Evolutionary conservation across 2,797 vertebrate genomes (phyloP).

Genomic region (Spinibarbus caldwelli): DNA sequence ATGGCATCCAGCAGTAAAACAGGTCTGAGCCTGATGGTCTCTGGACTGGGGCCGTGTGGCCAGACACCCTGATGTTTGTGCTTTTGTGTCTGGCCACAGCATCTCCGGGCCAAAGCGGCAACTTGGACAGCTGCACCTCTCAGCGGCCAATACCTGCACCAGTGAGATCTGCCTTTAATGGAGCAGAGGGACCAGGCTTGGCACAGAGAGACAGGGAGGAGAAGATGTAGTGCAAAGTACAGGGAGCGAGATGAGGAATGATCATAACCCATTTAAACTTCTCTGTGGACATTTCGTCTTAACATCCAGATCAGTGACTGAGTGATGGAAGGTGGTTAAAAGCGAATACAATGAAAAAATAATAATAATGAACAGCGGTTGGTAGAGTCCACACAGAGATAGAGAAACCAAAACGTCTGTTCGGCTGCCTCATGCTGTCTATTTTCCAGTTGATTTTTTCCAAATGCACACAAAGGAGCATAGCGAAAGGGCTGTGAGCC

Average conservation of each 20-base stretch:
- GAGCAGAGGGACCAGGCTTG: slow-evolving; percentile 30
- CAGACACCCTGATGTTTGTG: slow-evolving; percentile 39
- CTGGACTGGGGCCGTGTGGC: slow-evolving; percentile 39
- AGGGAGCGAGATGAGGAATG: slow-evolving; percentile 35
- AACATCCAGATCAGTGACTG: slow-evolving; percentile 73
- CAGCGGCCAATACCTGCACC: slow-evolving; percentile 41
- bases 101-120: slow-evolving; percentile 15
- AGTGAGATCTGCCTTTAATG: slow-evolving; percentile 62
- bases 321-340: slow-evolving; percentile 62
- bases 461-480: slow-evolving; percentile 73
- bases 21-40: slow-evolving; percentile 37
- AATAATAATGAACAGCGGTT: slow-evolving; percentile 37
- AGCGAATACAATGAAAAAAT: slow-evolving; percentile 57
- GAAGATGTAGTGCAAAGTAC: slow-evolving; percentile 6
- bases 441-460: slow-evolving; percentile 81
- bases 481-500: slow-evolving; percentile 77
- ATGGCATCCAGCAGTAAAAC: slow-evolving; percentile 37
- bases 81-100: slow-evolving; percentile 3
- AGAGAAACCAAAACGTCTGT: slow-evolving; percentile 49
- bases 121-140: slow-evolving; percentile 47
- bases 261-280: slow-evolving; percentile 67
- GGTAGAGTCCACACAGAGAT: slow-evolving; percentile 40
- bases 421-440: slow-evolving; percentile 70
- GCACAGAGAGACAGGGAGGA: slow-evolving; percentile 28
- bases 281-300: slow-evolving; percentile 77